Percentiles rank a stretch among this genome's conserved stretches.
Evolutionary conservation across 2,797 vertebrate genomes (phyloP).

Genomic region (Melanogrammus aeglefinus): DNA sequence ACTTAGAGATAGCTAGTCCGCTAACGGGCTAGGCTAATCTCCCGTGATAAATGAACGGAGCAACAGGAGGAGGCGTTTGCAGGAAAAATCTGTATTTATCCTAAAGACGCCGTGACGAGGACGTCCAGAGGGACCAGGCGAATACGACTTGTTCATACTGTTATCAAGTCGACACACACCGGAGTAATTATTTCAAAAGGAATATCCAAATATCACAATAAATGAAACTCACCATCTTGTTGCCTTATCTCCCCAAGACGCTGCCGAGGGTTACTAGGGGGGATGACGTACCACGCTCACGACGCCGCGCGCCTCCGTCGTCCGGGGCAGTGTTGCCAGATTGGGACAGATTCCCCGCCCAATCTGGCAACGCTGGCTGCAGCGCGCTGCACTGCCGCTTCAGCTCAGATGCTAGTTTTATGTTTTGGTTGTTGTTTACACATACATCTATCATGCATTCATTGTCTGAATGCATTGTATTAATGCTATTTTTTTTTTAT

Average conservation of each 20-base stretch:
- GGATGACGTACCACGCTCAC: slow-evolving; percentile 63
- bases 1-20: slow-evolving; percentile 2
- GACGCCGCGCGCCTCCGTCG: neutral
- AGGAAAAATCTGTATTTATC: neutral
- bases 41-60: slow-evolving; percentile 53
- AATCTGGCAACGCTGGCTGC: too few species aligned
- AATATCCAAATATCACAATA: slow-evolving; percentile 35
- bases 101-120: neutral
- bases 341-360: too few species aligned
- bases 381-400: neutral
- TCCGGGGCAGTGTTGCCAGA: neutral
- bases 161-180: neutral
- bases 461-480: neutral
- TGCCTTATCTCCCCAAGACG: slow-evolving; percentile 77
- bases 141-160: neutral
- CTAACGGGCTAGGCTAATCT: slow-evolving; percentile 73
- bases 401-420: neutral
- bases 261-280: slow-evolving; percentile 77
- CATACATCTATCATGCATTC: neutral
- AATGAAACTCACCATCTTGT: slow-evolving; percentile 81
- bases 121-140: neutral
- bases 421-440: neutral
- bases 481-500: too few species aligned
- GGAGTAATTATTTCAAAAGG: fast-evolving
- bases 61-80: slow-evolving; percentile 34